Evolutionary conservation across 2,797 vertebrate species (phyloP).

Genomic region (Loriculus beryllinus): DNA sequence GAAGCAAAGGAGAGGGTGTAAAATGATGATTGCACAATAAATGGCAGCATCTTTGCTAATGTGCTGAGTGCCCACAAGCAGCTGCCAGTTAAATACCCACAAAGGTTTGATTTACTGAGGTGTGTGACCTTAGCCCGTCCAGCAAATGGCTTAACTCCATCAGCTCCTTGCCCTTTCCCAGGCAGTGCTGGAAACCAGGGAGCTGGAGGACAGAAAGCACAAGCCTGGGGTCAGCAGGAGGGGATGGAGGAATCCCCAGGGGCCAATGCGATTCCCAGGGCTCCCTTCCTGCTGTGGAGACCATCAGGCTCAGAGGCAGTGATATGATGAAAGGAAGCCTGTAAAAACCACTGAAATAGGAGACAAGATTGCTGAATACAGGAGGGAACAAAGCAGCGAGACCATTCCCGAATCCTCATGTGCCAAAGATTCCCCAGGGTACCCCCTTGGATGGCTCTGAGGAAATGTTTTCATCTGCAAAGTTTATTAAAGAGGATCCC

Average conservation of each 20-base stretch:
- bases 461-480: not conserved
- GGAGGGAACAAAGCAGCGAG: not conserved
- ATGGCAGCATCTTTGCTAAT: not conserved
- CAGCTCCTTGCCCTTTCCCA: not conserved
- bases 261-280: rapidly evolving
- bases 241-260: not conserved
- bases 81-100: not conserved
- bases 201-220: not conserved
- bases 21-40: not conserved
- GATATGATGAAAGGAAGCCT: not conserved
- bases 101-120: not conserved
- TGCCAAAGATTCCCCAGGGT: not conserved
- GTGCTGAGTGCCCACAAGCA: not conserved
- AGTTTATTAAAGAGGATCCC: not conserved
- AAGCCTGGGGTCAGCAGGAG: not conserved
- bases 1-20: not conserved
- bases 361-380: not conserved
- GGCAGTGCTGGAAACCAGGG: not conserved
- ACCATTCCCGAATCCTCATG: not conserved
- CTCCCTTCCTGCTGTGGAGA: rapidly evolving
- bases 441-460: not conserved
- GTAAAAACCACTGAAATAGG: not conserved
- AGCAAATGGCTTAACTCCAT: not conserved
- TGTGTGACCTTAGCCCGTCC: not conserved
- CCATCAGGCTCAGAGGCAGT: not conserved